Percentiles rank a stretch among this genome's conserved stretches.
phyloP scores from a whole-genome alignment of 2,797 vertebrate genomes.

The Nannoperca obscura region DNA sequence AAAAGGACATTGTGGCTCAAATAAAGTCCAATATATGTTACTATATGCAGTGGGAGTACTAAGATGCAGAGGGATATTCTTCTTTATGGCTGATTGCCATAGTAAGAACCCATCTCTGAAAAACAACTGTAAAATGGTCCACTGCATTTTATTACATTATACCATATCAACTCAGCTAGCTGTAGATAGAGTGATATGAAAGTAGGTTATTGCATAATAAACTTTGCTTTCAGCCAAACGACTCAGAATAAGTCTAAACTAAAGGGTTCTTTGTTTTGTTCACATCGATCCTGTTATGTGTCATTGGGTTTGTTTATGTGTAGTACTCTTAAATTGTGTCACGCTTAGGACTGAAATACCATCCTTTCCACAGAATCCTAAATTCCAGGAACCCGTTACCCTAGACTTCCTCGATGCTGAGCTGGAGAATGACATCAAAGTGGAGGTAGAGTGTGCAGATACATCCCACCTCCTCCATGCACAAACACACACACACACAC shows the following conservation, averaged over 20 bases:
- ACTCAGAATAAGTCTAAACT: slow-evolving; percentile 1
- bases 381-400: slow-evolving; percentile 99
- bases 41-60: slow-evolving; percentile 11
- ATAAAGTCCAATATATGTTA: slow-evolving; percentile 10
- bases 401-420: slow-evolving; percentile 98
- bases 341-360: slow-evolving; percentile 24
- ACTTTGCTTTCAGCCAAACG: slow-evolving; percentile 15
- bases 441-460: slow-evolving; percentile 86
- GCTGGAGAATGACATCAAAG: slow-evolving; percentile 97
- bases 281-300: not conserved
- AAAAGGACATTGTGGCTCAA: slow-evolving; percentile 36
- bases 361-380: slow-evolving; percentile 90
- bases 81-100: slow-evolving; percentile 37
- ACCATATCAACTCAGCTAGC: slow-evolving; percentile 42
- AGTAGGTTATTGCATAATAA: slow-evolving; percentile 32
- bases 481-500: slow-evolving; percentile 2
- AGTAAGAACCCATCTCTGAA: slow-evolving; percentile 33
- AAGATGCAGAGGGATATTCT: not conserved
- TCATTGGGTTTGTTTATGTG: slow-evolving; percentile 4
- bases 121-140: slow-evolving; percentile 51
- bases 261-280: slow-evolving; percentile 5
- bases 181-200: slow-evolving; percentile 38
- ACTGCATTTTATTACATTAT: slow-evolving; percentile 42
- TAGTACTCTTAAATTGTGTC: not conserved
- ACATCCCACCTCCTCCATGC: not conserved